phyloP scores from a whole-genome alignment of 2,113 vertebrate species.

The Rattus norvegicus region DNA sequence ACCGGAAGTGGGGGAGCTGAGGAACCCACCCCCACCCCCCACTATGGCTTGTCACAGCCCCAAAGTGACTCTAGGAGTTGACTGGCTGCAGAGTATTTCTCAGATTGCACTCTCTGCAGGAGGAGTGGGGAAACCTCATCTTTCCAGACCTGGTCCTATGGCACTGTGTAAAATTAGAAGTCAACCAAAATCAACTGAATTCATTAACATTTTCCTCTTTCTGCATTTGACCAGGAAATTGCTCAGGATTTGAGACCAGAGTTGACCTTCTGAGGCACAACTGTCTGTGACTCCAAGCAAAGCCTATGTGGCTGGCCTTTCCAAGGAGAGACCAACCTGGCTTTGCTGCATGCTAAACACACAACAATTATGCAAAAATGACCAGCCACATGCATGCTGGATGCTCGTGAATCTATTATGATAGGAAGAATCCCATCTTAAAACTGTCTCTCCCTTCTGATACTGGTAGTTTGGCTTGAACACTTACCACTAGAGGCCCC shows the following conservation, averaged over 20 bases:
- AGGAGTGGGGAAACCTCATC: background rate
- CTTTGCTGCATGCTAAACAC: too few species aligned
- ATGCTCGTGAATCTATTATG: background rate
- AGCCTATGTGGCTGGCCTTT: background rate
- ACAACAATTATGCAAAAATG: background rate
- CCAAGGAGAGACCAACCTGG: background rate
- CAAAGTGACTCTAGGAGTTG: background rate
- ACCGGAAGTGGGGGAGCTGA: background rate
- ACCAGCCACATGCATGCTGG: background rate
- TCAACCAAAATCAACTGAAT: background rate
- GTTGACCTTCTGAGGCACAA: background rate
- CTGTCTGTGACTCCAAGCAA: background rate
- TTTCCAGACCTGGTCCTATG: background rate
- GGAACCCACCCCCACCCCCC: background rate
- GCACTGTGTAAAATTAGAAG: background rate
- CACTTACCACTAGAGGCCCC: background rate
- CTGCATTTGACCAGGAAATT: background rate
- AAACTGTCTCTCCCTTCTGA: background rate
- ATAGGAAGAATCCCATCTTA: background rate
- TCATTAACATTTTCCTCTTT: background rate
- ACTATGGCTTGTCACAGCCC: background rate
- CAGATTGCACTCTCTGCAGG: background rate
- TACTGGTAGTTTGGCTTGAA: background rate
- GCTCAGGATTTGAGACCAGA: background rate
- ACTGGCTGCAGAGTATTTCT: background rate